These are phyloP conservation scores for Euplexia lucipara DNA, from an alignment of 2,888 invertebrate species.

Conservation along the genomic window DNA sequence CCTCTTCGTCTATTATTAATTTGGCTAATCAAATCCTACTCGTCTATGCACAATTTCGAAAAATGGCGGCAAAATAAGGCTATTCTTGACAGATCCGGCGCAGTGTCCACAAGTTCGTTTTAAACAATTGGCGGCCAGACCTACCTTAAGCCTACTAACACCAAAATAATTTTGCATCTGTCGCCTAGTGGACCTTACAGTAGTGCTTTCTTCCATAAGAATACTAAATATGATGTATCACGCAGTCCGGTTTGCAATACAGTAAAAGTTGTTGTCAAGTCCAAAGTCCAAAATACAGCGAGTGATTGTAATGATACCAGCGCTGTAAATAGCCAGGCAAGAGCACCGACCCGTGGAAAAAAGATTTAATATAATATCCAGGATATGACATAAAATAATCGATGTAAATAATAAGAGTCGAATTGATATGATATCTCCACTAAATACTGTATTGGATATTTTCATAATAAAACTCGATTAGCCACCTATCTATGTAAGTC, in stretches of 20 bases:
- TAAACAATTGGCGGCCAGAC: background rate
- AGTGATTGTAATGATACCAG: slow-evolving; percentile 10
- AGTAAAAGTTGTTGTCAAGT: background rate
- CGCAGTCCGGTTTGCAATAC: background rate
- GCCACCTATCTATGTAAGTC: slow-evolving; percentile 15
- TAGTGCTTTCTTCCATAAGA: background rate
- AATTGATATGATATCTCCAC: slow-evolving; percentile 35
- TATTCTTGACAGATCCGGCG: slow-evolving; percentile 15
- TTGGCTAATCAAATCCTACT: no score
- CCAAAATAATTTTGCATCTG: no score
- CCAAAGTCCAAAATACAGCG: slow-evolving; percentile 39
- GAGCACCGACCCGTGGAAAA: slow-evolving; percentile 2
- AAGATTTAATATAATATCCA: background rate
- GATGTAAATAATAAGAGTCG: background rate
- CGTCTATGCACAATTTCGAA: background rate
- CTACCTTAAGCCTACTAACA: no score
- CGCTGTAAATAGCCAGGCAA: slow-evolving; percentile 12
- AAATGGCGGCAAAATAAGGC: background rate
- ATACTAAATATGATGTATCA: slow-evolving; percentile 11
- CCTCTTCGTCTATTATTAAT: no score
- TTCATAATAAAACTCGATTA: slow-evolving; percentile 39
- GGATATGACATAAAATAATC: slow-evolving; percentile 16
- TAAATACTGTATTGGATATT: slow-evolving; percentile 21
- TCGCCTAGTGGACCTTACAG: background rate
- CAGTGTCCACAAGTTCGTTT: background rate